Base-by-base conservation (phyloP, 2,113 vertebrate species). In the Proterorhinus semilunaris region DNA sequence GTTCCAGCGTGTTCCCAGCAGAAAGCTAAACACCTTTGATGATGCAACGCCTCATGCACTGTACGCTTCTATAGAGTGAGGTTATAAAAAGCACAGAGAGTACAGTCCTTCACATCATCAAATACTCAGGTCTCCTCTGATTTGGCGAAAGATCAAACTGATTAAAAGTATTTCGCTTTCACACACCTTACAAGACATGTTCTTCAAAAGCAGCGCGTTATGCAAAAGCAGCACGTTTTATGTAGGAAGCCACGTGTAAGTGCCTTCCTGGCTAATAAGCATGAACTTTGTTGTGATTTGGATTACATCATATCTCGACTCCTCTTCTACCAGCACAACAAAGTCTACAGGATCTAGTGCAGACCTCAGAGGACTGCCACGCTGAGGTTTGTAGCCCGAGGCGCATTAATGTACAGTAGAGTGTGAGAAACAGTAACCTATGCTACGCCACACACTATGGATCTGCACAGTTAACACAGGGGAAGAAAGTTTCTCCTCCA, bases 31-130 rank as follows among this genome's bases (percentile, higher is more conserved):
- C 66, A 15, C 21, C 62, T 65, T 74, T 61, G 71, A 84, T 90
- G 87, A 90, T 86, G 87, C 80, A 88, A 89, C 27, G 68, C 69
- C 52, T 62, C 61, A 27, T 63, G 63, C 62, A 59, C 59, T 63
- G 49, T 7, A 54, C 66, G 76, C 57, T 65, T 47, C 51, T 74
- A 76, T 57, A 80, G 69, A 42, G 43, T 66, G 13, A 44, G 43
- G 58, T 61, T 45, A 44, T n/a, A 45, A 61, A 59, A 61, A 45
- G 58, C 36, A 43, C 44, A 7, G 15, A 16, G 42, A 61, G 42
- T 45, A 61, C 58, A 61, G 58, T 61, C 58, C 42, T n/a, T 61
- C 42, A 45, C 58, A 45, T 45, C 42, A 61, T 45, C 42, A 61
- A 8, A 61, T 61, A n/a, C 57, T 43, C 13, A 43, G 42, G 58